A percentile compares a stretch with the other conserved stretches of the same genome.
Conservation (phyloP, 2,113 vertebrate genomes). For the Platycercus adscitus region DNA sequence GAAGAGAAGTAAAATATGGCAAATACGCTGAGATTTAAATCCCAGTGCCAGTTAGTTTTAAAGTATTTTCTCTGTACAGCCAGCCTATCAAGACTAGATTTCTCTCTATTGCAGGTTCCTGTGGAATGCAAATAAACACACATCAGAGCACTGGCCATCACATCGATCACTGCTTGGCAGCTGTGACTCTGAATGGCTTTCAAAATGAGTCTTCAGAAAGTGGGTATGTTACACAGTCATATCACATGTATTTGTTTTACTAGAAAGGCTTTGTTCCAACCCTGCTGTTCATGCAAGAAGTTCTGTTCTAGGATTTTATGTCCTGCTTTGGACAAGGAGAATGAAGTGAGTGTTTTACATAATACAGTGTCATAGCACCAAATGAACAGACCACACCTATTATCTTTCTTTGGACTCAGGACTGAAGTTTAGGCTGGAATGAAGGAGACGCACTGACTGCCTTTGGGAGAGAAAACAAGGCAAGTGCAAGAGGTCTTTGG, state of each 20-base stretch:
- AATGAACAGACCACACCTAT: neutral
- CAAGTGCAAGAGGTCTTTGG: neutral
- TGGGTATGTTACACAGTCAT: neutral
- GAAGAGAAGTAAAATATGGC: neutral
- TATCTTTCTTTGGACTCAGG: neutral
- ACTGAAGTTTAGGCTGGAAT: neutral
- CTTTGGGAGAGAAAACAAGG: neutral
- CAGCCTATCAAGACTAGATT: neutral
- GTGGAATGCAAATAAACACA: neutral
- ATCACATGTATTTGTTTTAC: neutral
- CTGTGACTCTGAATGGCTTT: neutral
- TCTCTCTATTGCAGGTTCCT: neutral
- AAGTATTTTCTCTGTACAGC: neutral
- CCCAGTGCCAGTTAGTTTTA: neutral
- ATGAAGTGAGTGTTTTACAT: neutral
- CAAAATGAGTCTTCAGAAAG: neutral
- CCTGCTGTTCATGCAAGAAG: neutral
- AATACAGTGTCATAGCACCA: neutral
- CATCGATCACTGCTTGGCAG: neutral
- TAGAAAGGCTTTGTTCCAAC: neutral
- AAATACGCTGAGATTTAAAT: neutral
- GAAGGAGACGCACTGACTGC: fast-evolving
- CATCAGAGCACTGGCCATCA: neutral
- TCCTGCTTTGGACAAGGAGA: neutral
- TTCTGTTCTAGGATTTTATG: neutral